phyloP scores from a whole-genome alignment of 2,888 invertebrate genomes.

The Dendrolimus houi region DNA sequence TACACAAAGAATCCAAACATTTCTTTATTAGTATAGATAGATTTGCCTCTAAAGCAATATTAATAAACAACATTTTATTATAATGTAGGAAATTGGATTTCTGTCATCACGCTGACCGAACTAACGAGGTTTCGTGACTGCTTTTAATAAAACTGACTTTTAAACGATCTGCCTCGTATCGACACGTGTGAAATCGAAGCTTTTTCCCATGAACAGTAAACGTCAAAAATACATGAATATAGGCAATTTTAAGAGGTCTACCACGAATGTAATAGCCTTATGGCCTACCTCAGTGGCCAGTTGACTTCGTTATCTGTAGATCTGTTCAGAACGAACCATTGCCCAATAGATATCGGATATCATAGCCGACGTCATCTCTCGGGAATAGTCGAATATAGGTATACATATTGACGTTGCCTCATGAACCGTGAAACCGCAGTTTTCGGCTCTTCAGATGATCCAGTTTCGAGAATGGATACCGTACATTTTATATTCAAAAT shows the following conservation, averaged over 20 bases:
- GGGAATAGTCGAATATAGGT: slow-evolving; percentile 35
- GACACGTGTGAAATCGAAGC: slow-evolving; percentile 47
- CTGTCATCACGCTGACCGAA: slow-evolving; percentile 13
- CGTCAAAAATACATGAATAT: slow-evolving; percentile 37
- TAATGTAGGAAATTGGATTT: slow-evolving; percentile 20
- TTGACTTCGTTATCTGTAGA: slow-evolving; percentile 40
- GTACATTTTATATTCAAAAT: neutral
- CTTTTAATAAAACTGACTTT: slow-evolving; percentile 28
- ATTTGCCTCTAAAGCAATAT: slow-evolving; percentile 3
- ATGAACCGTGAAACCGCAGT: slow-evolving; percentile 54
- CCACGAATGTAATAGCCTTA: slow-evolving; percentile 32
- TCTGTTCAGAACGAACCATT: slow-evolving; percentile 31
- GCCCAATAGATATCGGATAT: slow-evolving; percentile 51
- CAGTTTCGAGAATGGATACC: slow-evolving; percentile 2
- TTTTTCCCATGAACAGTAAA: slow-evolving; percentile 54
- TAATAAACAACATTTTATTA: slow-evolving; percentile 19
- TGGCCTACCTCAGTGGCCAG: slow-evolving; percentile 57
- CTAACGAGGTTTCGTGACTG: slow-evolving; percentile 36
- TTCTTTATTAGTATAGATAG: too few species aligned
- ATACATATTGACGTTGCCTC: slow-evolving; percentile 40
- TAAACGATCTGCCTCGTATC: slow-evolving; percentile 32
- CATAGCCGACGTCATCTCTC: slow-evolving; percentile 18
- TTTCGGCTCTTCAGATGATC: slow-evolving; percentile 25
- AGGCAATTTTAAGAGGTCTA: slow-evolving; percentile 37
- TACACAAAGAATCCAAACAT: too few species aligned